Base-by-base conservation (phyloP, 2,113 vertebrate genomes). In the Pedetes capensis region DNA sequence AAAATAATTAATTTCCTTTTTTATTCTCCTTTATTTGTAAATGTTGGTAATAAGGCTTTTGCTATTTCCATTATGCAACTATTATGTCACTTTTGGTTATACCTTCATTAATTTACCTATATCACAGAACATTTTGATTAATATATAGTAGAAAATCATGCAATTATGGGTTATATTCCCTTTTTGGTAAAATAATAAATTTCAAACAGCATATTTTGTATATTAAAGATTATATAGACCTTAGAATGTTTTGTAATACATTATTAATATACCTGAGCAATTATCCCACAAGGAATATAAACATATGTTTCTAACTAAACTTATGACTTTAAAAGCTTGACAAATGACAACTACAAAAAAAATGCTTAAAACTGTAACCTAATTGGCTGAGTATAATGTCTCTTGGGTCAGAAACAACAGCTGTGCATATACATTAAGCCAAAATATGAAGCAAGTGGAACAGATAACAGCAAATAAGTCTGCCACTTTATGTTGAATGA, bases 381-480 rank as follows among this genome's bases (percentile, higher is more conserved):
- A 91, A 97, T 97, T 93, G 80, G 49, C 71, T 94, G 72, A 72
- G 69, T 75, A 74, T 76, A 69, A 83, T 42, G 29, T 95, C 95
- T 93, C 95, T 63, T 2, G 66, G 93, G 95, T 94, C 84, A 66
- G 18, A 89, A 97, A 71, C 11, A 93, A 94, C 96, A 97, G 92
- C 95, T 97, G 87, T 84, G 23, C 39, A 44, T 71, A 82, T 87
- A 74, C 71, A 95, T 84, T 90, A 87, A 88, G 92, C 47, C 93
- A 97, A 97, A 94, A 92, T 96, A 95, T 95, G 96, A 97, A 32
- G 76, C 61, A 92, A 93, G 80, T 93, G 34, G 57, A 91, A 59
- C 2, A 94, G 93, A 75, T 95, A 97, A 69, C 95, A 96, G 95
- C 95, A 97, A 95, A 97, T 97, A 97, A 88, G 89, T 97, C 95